Percentiles rank a stretch among this genome's conserved stretches.
Evolutionary conservation across 1,140 invertebrate genomes (phyloP).

Genomic region (Drosophila kurseongensis): DNA sequence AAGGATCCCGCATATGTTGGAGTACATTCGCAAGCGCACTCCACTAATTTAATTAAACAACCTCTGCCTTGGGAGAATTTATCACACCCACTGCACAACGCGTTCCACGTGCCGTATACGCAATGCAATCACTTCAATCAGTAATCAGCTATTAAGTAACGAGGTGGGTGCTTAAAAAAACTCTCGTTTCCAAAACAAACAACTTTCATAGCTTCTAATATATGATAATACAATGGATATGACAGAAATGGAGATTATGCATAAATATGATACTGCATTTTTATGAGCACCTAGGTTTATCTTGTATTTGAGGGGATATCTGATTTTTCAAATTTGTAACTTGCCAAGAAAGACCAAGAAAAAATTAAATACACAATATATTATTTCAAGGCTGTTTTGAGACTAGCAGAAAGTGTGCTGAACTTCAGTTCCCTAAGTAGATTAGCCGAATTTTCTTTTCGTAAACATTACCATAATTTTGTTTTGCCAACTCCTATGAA

Average conservation of each 20-base stretch:
- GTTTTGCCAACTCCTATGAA: conserved; percentile 1
- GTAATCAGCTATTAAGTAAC: conserved; percentile 55
- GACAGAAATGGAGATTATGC: background rate
- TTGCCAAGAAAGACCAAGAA: too few relatives aligned
- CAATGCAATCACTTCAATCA: conserved; percentile 48
- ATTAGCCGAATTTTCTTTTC: background rate
- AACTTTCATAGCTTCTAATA: background rate
- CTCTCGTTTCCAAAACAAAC: conserved; percentile 5
- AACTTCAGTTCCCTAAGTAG: background rate
- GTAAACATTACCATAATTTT: conserved; percentile 14
- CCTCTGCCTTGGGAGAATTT: conserved; percentile 16
- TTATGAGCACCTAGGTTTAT: background rate
- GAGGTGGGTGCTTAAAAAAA: conserved; percentile 26
- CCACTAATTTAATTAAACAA: conserved; percentile 48
- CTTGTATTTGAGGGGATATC: too few relatives aligned
- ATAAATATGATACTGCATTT: background rate
- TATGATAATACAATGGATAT: background rate
- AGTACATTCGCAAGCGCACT: conserved; percentile 1
- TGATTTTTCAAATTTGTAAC: too few relatives aligned
- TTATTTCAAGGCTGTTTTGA: background rate
- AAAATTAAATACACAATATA: too few relatives aligned
- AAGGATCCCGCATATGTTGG: conserved; percentile 21
- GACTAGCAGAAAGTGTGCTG: background rate
- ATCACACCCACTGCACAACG: conserved; percentile 35
- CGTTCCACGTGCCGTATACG: conserved; percentile 28